A percentile compares a stretch with the other conserved stretches of the same genome.
These are phyloP conservation scores for Erebia ligea DNA, from an alignment of 2,888 invertebrate genomes.

Conservation along the genomic window DNA sequence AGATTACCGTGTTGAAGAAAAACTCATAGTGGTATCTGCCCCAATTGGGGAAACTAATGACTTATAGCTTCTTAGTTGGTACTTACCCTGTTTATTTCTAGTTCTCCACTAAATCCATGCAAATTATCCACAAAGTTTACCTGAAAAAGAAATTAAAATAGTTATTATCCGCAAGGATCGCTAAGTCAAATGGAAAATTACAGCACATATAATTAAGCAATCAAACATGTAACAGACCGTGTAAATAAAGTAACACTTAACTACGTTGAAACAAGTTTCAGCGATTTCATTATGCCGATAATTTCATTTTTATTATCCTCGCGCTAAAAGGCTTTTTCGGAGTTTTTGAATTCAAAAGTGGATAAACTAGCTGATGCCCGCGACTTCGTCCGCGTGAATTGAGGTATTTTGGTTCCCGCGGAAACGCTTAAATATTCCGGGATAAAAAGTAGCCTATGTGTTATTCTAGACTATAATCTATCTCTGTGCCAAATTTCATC, in stretches of 20 bases:
- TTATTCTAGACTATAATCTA: too few relatives aligned
- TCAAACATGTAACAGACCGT: constrained; percentile 8
- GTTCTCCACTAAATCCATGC: constrained; percentile 14
- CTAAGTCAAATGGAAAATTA: constrained; percentile 20
- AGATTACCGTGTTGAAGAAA: too few relatives aligned
- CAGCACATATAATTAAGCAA: neutral
- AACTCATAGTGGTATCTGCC: too few relatives aligned
- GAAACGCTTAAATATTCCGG: too few relatives aligned
- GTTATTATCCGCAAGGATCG: constrained; percentile 20
- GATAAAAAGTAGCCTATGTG: too few relatives aligned
- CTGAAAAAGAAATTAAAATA: constrained; percentile 26
- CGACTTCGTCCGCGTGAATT: too few relatives aligned
- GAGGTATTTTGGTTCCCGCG: too few relatives aligned
- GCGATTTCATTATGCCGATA: neutral
- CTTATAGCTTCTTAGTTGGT: neutral
- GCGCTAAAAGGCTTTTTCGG: too few relatives aligned
- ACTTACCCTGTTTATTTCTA: constrained; percentile 19
- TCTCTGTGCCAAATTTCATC: too few relatives aligned
- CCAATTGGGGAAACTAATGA: too few relatives aligned
- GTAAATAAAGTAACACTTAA: constrained; percentile 13
- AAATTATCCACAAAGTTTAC: neutral
- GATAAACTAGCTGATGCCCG: too few relatives aligned
- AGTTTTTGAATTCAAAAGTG: too few relatives aligned
- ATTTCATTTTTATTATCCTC: neutral
- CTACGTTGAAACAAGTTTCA: neutral